Evolutionary conservation across 2,888 invertebrate species (phyloP), one percentile per base, ranked within the genome.

Genomic region (Trissoscelio sp.): DNA sequence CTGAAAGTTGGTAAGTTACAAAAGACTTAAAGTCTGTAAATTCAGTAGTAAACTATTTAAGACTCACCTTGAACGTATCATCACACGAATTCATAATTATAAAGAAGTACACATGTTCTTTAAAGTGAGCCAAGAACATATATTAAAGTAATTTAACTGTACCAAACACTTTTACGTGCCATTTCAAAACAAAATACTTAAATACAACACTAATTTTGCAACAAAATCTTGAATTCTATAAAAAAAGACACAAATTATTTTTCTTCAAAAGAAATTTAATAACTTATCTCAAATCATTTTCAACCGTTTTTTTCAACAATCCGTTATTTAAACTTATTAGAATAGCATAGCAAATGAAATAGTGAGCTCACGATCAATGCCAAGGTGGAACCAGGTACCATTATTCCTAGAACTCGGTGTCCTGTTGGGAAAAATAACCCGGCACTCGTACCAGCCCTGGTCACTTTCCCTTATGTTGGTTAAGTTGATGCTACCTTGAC

Each of bases 391-490:
- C 95, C 96, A 96, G 20, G 97, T 97, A 84, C 98, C 97, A 92
- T 98, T 98, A 90, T 96, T 95, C 83, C 96, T 93, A 24, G 95
- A 94, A 84, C 95, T 95, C n/a, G 97, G 97, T 67, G 96, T 94
- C 87, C 97, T 94, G 92, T 97, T 97, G 80, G 97, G 96, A 91
- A 97, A 97, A 88, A 95, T 94, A 83, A 98, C 95, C 89, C 94
- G 95, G 92, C 98, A 98, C 92, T 97, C 96, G 92, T 97, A 98
- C 94, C 97, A 96, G 85, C 98, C 98, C 88, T 96, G 95, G 92
- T 98, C 98, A 60, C 96, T 94, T 92, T 97, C 97, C 83, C 96
- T 94, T 86, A 98, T 96, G 85, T 96, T 95, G 72, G 96, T 97
- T 83, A 98, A 93, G 92, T 97, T 97, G 86, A 97, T 94, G 85